A percentile compares a stretch with the other conserved stretches of the same genome.
Evolutionary conservation across 2,888 invertebrate species (phyloP).

Genomic region (Thereva unica): DNA sequence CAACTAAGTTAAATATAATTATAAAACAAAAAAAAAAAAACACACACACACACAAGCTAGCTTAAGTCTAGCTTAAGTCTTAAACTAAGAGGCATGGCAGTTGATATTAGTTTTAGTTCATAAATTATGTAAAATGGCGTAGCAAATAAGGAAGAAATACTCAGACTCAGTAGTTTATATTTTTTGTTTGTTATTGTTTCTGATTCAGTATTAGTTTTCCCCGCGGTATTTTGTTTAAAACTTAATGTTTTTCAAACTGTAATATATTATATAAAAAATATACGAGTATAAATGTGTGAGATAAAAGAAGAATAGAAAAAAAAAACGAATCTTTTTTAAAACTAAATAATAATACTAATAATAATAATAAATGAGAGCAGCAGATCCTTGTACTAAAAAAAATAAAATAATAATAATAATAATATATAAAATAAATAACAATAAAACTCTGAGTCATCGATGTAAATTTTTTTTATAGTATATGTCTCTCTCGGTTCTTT

Average conservation of each 20-base stretch:
- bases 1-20: too few relatives aligned
- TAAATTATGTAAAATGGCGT: conserved; percentile 15
- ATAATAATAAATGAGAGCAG: too few relatives aligned
- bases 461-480: conserved; percentile 18
- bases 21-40: too few relatives aligned
- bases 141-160: conserved; percentile 17
- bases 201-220: background rate
- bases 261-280: too few relatives aligned
- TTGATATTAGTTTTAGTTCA: conserved; percentile 24
- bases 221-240: background rate
- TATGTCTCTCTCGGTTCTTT: conserved; percentile 18
- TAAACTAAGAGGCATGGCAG: conserved; percentile 27
- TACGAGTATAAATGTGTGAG: too few relatives aligned
- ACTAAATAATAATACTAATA: too few relatives aligned
- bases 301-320: too few relatives aligned
- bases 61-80: conserved; percentile 7
- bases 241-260: background rate
- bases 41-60: too few relatives aligned
- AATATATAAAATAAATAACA: too few relatives aligned
- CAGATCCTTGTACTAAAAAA: too few relatives aligned
- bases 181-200: background rate
- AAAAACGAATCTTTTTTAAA: too few relatives aligned
- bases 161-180: conserved; percentile 14
- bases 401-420: too few relatives aligned
- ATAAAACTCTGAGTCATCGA: conserved; percentile 5